phyloP scores from a whole-genome alignment of 2,888 invertebrate species.

The Neoaliturus tenellus region DNA sequence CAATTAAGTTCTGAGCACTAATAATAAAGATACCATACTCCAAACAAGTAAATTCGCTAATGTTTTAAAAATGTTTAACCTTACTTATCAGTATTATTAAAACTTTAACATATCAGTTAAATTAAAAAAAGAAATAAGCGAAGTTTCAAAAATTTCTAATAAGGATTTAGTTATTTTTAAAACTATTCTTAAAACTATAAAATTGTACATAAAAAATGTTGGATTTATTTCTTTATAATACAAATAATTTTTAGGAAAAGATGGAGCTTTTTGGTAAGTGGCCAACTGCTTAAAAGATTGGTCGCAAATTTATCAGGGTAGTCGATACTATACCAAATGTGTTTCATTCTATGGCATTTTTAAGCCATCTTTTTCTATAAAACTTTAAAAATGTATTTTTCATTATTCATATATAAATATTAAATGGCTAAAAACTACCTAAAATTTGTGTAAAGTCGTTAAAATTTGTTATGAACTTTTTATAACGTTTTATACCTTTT shows the following conservation, averaged over 20 bases:
- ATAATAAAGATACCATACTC: neutral
- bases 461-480: conserved; percentile 55
- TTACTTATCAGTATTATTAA: neutral
- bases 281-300: conserved; percentile 6
- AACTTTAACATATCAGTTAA: neutral
- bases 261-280: neutral
- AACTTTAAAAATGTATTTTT: conserved; percentile 50
- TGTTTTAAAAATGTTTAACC: neutral
- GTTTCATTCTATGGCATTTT: conserved; percentile 55
- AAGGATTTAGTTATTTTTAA: neutral
- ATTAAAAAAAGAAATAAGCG: neutral
- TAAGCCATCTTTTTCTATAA: conserved; percentile 55
- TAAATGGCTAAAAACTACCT: conserved; percentile 4
- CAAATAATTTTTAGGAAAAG: neutral
- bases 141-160: neutral
- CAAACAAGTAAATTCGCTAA: neutral
- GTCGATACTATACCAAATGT: conserved; percentile 59
- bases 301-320: conserved; percentile 57
- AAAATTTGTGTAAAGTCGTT: conserved; percentile 51
- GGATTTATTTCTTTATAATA: neutral
- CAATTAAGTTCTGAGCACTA: neutral
- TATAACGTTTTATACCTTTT: conserved; percentile 57
- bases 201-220: neutral
- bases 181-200: neutral
- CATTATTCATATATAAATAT: conserved; percentile 48